Evolutionary conservation across 1,140 invertebrate species (phyloP), one percentile per base, ranked within the genome.

Genomic region (Stegodyphus mimosarum): DNA sequence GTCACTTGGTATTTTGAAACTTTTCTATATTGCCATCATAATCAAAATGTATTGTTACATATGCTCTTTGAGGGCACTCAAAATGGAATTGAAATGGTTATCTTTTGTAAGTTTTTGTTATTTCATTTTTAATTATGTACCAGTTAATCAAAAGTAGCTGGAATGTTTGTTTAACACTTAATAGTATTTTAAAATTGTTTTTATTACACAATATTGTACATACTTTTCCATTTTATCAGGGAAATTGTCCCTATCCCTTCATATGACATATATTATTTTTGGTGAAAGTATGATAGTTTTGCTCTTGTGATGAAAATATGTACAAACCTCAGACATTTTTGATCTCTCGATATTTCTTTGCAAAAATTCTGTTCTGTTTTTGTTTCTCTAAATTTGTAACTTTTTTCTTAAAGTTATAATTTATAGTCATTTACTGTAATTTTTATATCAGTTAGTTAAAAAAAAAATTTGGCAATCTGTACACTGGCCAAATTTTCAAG

Each of bases 121-220:
- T 60, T 15, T 60, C 15, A 67, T 67, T 67, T 67, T 67, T 60
- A 60, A 60, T 11, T 60, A 7, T 18, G 17, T 67, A 17, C 64
- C 17, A 17, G 64, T 67, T n/a, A 67, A 18, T 67, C 17, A 67
- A 67, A 67, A 67, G 64, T 67, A n/a, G 64, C 64, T 67, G 64
- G 64, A 67, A 18, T 67, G 64, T 67, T 67, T 15, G 33, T 33
- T 33, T 33, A 33, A 33, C 33, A 33, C 33, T 33, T 33, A 33
- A 33, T 33, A 33, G 33, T 60, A 60, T 10, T 60, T 9, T 15
- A 60, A 60, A 60, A 15, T 10, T 60, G 9, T 33, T 60, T 60
- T 60, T 60, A 10, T 60, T 60, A 60, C 15, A 60, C 9, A 60
- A 10, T 60, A 60, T 60, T 60, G 9, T 60, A 60, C 15, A 60